Evolutionary conservation across 2,113 vertebrate genomes (phyloP).

Genomic region (Alectura lathami): DNA sequence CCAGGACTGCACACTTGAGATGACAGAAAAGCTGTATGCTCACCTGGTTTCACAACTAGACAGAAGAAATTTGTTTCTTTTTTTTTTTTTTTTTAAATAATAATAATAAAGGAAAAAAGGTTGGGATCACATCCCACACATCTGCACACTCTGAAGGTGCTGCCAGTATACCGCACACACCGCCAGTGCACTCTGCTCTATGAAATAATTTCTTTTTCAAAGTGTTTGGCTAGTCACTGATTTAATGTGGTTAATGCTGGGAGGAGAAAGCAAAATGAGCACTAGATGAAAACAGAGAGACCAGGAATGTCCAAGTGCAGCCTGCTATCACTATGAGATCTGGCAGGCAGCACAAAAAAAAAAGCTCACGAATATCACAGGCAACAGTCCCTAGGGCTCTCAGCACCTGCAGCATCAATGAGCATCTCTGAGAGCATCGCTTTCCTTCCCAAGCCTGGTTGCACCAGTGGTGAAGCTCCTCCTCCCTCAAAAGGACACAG

Average conservation of each 20-base stretch:
- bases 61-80: not conserved
- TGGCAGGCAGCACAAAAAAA: not conserved
- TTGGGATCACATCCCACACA: not conserved
- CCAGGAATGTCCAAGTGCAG: not conserved
- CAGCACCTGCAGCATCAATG: not conserved
- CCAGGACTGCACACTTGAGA: not conserved
- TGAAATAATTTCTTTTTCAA: not conserved
- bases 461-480: not conserved
- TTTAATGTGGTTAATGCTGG: not conserved
- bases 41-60: not conserved
- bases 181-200: not conserved
- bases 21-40: not conserved
- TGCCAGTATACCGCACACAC: not conserved
- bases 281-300: not conserved
- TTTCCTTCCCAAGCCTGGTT: not conserved
- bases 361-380: not conserved
- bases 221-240: not conserved
- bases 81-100: not conserved
- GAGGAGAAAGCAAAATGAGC: not conserved
- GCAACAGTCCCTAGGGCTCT: not conserved
- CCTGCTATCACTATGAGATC: not conserved
- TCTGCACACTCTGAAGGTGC: not conserved
- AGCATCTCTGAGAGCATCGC: not conserved
- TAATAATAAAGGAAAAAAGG: not conserved
- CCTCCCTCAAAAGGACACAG: not conserved